Conservation (phyloP, 2,113 vertebrate species). For the Glaucomys volans region DNA sequence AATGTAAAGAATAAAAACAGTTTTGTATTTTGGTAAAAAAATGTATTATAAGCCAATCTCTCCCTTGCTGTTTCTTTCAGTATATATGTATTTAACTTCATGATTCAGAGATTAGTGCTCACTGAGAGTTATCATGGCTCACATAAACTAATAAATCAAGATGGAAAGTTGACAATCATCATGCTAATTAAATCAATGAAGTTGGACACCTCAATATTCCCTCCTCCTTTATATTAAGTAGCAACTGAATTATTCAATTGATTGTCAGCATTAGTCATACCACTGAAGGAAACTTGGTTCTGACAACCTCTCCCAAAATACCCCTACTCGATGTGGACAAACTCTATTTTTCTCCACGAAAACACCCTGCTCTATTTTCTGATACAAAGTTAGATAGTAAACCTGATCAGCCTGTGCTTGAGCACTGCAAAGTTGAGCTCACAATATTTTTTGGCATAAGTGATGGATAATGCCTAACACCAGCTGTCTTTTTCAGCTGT, state of each 20-base stretch:
- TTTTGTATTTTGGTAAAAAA: background rate
- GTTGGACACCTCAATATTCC: background rate
- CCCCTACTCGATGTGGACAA: background rate
- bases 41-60: background rate
- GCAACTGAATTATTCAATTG: conserved; percentile 32
- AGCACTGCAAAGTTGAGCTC: conserved; percentile 1
- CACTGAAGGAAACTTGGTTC: conserved; percentile 8
- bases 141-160: conserved; percentile 29
- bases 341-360: background rate
- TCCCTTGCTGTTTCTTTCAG: background rate
- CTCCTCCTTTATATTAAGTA: conserved; percentile 57
- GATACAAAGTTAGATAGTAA: background rate
- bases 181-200: conserved; percentile 66
- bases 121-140: background rate
- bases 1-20: background rate
- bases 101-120: conserved; percentile 33
- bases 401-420: conserved; percentile 31
- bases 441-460: conserved; percentile 33
- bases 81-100: background rate
- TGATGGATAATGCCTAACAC: conserved; percentile 52
- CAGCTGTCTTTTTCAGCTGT: conserved; percentile 74
- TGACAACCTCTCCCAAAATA: background rate
- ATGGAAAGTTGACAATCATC: conserved; percentile 40
- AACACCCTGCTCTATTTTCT: conserved; percentile 55
- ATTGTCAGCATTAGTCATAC: conserved; percentile 20